phyloP scores from a whole-genome alignment of 2,797 vertebrate species.

The Potorous gilbertii region DNA sequence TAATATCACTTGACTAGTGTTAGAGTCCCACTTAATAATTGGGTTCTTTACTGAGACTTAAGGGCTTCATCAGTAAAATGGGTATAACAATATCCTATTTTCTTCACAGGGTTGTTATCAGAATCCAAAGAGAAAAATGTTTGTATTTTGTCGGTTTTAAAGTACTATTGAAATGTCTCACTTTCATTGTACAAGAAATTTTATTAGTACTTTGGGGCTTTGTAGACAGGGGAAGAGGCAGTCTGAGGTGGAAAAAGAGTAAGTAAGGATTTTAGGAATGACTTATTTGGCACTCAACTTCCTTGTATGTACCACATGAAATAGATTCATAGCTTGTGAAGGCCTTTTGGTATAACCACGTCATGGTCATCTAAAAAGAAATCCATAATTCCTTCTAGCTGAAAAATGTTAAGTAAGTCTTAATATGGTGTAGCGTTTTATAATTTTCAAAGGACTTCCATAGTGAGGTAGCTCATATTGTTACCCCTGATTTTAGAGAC shows the following conservation, averaged over 20 bases:
- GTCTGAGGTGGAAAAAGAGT: neutral
- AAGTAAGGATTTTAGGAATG: neutral
- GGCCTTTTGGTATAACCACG: neutral
- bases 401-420: neutral
- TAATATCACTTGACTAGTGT: neutral
- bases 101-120: neutral
- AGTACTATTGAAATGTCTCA: neutral
- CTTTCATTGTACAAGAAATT: neutral
- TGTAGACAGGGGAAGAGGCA: neutral
- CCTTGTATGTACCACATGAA: neutral
- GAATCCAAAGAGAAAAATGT: neutral
- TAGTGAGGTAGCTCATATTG: neutral
- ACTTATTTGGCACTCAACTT: neutral
- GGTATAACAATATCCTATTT: neutral
- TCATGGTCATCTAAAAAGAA: neutral
- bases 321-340: neutral
- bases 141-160: neutral
- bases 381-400: neutral
- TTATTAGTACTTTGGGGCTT: neutral
- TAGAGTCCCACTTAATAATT: neutral
- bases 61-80: neutral
- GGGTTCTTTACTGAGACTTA: neutral
- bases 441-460: neutral
- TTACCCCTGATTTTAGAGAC: neutral
- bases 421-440: neutral